Evolutionary conservation across 2,797 vertebrate species (phyloP).

Genomic region (Pipistrellus nathusii): DNA sequence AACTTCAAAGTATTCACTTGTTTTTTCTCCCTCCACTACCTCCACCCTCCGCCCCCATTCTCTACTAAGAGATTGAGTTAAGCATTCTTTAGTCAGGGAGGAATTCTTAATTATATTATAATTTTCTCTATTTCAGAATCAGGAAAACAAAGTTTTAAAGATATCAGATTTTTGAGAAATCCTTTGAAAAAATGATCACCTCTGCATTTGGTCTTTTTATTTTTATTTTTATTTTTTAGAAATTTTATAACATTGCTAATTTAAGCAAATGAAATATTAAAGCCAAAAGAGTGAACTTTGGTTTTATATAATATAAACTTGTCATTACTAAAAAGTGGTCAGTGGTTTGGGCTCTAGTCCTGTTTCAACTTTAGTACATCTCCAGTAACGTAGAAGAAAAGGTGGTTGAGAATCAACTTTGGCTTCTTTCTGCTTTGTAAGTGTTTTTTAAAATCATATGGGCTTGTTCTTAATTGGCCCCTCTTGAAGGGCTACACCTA

Average conservation of each 20-base stretch:
- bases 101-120: conserved; percentile 6
- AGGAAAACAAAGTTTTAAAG: conserved; percentile 48
- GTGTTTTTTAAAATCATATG: not conserved
- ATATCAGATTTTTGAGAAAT: conserved; percentile 35
- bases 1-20: not conserved
- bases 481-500: not conserved
- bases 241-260: conserved; percentile 27
- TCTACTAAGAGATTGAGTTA: not conserved
- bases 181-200: not conserved
- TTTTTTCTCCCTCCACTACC: not conserved
- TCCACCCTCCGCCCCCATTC: no score
- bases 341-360: not conserved
- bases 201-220: conserved; percentile 21
- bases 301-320: conserved; percentile 24
- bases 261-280: conserved; percentile 43
- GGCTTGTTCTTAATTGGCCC: conserved; percentile 10
- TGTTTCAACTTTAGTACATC: conserved; percentile 12
- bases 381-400: not conserved
- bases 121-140: conserved; percentile 15
- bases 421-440: conserved; percentile 18
- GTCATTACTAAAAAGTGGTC: not conserved
- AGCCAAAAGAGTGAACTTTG: not conserved
- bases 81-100: conserved; percentile 23
- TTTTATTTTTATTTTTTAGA: not conserved
- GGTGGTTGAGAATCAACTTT: conserved; percentile 26